Conservation (phyloP, 2,113 vertebrate species). For the Chiloscyllium plagiosum region DNA sequence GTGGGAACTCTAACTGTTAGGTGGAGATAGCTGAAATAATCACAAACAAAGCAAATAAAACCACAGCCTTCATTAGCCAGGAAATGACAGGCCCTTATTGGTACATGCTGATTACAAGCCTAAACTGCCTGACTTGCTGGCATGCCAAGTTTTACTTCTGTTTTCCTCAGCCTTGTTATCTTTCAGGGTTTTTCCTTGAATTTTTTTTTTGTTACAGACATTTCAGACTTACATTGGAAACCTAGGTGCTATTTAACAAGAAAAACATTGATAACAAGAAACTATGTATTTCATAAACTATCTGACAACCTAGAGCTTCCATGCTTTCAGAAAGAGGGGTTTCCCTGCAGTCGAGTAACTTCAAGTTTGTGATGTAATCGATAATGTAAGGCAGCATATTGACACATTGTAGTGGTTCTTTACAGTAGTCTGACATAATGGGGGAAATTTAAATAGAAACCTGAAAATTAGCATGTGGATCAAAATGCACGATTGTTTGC, state of each 20-base stretch:
- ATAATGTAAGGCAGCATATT: not conserved
- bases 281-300: slow-evolving; percentile 4
- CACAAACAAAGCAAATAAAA: slow-evolving; percentile 61
- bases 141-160: slow-evolving; percentile 58
- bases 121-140: slow-evolving; percentile 53
- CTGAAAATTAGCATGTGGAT: not conserved
- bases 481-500: no score
- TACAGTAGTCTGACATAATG: not conserved
- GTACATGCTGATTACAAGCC: slow-evolving; percentile 56
- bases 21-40: slow-evolving; percentile 68
- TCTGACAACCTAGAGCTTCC: not conserved
- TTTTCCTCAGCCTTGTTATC: slow-evolving; percentile 47
- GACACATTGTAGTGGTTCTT: not conserved
- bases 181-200: slow-evolving; percentile 33
- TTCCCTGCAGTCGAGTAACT: not conserved
- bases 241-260: slow-evolving; percentile 26
- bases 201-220: slow-evolving; percentile 11
- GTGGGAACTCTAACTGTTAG: slow-evolving; percentile 64
- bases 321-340: not conserved
- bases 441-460: not conserved
- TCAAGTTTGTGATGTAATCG: not conserved
- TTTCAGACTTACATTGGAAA: slow-evolving; percentile 26
- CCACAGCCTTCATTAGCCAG: slow-evolving; percentile 60
- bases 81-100: slow-evolving; percentile 59
- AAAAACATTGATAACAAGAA: not conserved